Percentiles rank a stretch among this genome's conserved stretches.
Evolutionary conservation across 2,113 vertebrate genomes (phyloP).

Genomic region (Ascaphus truei): DNA sequence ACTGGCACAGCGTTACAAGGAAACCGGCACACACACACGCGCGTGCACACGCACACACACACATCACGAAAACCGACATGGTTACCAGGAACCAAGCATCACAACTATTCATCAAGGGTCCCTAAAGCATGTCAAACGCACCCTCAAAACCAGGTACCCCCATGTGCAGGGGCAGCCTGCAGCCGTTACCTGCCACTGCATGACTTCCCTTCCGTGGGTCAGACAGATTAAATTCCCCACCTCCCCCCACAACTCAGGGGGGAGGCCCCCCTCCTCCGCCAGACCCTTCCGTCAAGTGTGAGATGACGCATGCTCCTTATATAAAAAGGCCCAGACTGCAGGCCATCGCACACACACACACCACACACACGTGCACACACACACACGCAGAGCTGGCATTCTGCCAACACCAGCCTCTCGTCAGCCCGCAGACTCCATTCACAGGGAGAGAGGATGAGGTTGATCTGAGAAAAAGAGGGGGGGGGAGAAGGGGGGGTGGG

Average conservation of each 20-base stretch:
- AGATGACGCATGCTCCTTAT: background rate
- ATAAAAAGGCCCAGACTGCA: slow-evolving; percentile 49
- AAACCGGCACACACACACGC: too few relatives aligned
- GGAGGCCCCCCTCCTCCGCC: background rate
- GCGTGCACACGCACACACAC: too few relatives aligned
- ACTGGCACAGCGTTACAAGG: too few relatives aligned
- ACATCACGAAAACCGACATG: too few relatives aligned
- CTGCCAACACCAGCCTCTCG: slow-evolving; percentile 50
- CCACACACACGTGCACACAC: slow-evolving; percentile 46
- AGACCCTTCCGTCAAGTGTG: background rate
- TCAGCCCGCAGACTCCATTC: slow-evolving; percentile 61
- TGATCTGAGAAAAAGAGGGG: slow-evolving; percentile 40
- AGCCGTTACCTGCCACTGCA: slow-evolving; percentile 15
- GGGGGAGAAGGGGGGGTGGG: slow-evolving; percentile 31
- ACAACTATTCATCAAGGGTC: too few relatives aligned
- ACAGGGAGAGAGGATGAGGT: slow-evolving; percentile 46
- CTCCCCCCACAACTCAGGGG: background rate
- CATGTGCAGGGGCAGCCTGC: background rate
- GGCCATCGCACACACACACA: slow-evolving; percentile 44
- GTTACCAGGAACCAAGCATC: too few relatives aligned
- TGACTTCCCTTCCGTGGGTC: slow-evolving; percentile 1
- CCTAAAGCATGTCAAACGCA: too few relatives aligned
- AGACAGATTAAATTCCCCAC: background rate
- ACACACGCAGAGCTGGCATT: slow-evolving; percentile 49
- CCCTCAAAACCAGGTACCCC: too few relatives aligned